Base-by-base conservation (phyloP, 35 echinoderm and acorn worm species). In the Nesometra sesokonis region DNA sequence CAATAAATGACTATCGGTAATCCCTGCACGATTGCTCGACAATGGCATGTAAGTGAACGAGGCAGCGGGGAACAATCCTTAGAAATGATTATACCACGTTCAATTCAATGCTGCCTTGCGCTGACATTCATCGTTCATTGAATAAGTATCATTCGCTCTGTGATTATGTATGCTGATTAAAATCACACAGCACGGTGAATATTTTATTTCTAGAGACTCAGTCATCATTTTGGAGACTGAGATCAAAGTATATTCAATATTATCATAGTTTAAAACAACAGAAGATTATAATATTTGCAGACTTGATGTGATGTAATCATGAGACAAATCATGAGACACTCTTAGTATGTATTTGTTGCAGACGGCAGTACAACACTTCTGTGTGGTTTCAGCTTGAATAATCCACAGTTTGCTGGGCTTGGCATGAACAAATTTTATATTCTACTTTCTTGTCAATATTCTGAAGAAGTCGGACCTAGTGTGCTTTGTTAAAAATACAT, bases 121-220 rank as follows among this genome's bases (percentile, higher is more conserved):
- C 23, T 67, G 23, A 1, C 8, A 67, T 67, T 67, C 52, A 19
- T 11, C 23, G 52, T 67, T 1, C 52, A 67, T 7, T 67, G 52
- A 67, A 67, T 67, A 67, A 27, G 11, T 17, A 27, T 67, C 52
- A 27, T 67, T 67, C 21, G 52, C 52, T 67, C 21, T 67, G 9
- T 67, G 52, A 67, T 67, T 67, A 67, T 67, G 52, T 67, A 67
- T 67, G 52, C 52, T 67, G 52, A 67, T 67, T 67, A 67, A 67
- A 67, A 67, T 13, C 7, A 67, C 7, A 67, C 52, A 67, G 52
- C 52, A 67, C 52, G 2, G 52, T 67, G 52, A 67, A 67, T 67
- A 67, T 67, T 67, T 67, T 9, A 67, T 67, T 19, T 67, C 23
- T 67, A 67, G 21, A 67, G 23, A n/a, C n/a, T 43, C 15, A 43